Base-by-base conservation (phyloP, 2,888 invertebrate species). In the Sicus ferrugineus region DNA sequence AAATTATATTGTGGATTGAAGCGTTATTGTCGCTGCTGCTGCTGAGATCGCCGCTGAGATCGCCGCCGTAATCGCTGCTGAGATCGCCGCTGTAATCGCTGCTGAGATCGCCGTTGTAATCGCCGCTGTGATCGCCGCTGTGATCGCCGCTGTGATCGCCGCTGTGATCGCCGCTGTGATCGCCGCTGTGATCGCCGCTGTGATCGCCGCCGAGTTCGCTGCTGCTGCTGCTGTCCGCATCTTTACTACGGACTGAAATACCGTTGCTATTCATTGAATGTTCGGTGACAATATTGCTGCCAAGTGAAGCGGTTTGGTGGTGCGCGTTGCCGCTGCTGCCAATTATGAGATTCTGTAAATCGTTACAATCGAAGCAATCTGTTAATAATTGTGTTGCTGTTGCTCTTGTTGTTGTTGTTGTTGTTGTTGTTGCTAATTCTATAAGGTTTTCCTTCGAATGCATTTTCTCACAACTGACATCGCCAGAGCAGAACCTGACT, bases 381-480 rank as follows among this genome's bases (percentile, higher is more conserved):
- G n/a, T n/a, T n/a, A n/a, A n/a, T n/a, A n/a, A n/a, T n/a, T n/a
- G n/a, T n/a, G n/a, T n/a, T n/a, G n/a, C n/a, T n/a, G n/a, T n/a
- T n/a, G n/a, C n/a, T n/a, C n/a, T n/a, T n/a, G n/a, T n/a, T n/a
- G n/a, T n/a, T 59, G 26, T 68, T 70, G 46, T 50, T 67, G 62
- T 74, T 59, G 34, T 31, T 28, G 65, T 66, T 56, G 52, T 69
- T 71, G 56, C 42, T 69, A 23, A 28, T 42, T 46, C 67, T 59
- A 56, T 42, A 68, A 54, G 3, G 48, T n/a, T n/a, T 16, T 70
- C 66, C 2, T 74, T 73, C n/a, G 81, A 48, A 21, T 80, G 79
- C 0, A 80, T 79, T 38, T 82, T 81, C 72, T 82, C 81, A 80
- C 81, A 81, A 0, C 76, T 75, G 71, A 77, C 79, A 38, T 21